These are phyloP conservation scores for Laticauda laticaudata DNA, from an alignment of 2,113 vertebrate species.

Conservation along the genomic window DNA sequence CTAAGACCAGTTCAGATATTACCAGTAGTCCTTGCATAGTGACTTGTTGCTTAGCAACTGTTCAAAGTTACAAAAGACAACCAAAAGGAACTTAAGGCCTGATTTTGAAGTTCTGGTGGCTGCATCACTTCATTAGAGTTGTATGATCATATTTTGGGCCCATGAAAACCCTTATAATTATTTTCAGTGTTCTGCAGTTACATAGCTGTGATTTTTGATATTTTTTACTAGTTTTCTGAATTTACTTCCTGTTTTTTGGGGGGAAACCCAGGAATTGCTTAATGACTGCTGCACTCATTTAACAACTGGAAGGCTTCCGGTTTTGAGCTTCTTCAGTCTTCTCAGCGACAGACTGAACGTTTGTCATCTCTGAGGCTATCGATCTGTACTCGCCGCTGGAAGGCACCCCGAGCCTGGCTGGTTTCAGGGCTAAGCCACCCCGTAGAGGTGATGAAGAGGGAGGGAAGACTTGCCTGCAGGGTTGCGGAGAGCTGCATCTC, in stretches of 20 bases:
- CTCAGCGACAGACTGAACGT: too few species aligned
- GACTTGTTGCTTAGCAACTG: neutral
- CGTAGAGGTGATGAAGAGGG: too few species aligned
- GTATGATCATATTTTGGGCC: neutral
- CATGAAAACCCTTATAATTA: neutral
- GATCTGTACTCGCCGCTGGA: too few species aligned
- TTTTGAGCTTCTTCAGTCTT: too few species aligned
- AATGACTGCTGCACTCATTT: neutral
- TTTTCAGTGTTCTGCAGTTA: neutral
- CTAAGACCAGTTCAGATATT: neutral
- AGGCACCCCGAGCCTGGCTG: too few species aligned
- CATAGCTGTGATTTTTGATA: neutral
- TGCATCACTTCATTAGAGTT: neutral
- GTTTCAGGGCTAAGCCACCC: too few species aligned
- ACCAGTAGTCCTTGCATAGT: neutral
- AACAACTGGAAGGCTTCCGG: too few species aligned
- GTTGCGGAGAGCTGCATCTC: too few species aligned
- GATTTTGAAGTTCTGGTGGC: neutral
- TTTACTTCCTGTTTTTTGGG: neutral
- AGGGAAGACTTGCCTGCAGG: too few species aligned
- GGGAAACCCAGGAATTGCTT: neutral
- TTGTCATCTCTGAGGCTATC: too few species aligned
- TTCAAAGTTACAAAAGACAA: neutral
- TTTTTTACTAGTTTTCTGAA: neutral
- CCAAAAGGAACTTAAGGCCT: neutral